Base-by-base conservation (phyloP, 2,797 vertebrate species). In the Chloroceryle inda region DNA sequence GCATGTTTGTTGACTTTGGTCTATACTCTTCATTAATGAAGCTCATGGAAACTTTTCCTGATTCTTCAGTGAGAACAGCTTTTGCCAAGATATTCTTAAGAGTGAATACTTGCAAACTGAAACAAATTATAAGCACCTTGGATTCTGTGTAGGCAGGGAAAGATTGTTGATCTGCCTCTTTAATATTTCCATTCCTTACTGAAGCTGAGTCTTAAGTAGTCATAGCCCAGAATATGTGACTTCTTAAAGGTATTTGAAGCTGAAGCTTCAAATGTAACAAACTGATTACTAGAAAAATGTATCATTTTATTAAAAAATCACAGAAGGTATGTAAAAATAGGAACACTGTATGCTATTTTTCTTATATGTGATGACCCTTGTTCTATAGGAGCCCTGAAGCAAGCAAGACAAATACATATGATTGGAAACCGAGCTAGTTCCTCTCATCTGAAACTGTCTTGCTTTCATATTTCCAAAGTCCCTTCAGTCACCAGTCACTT, bases 1-100 rank as follows among this genome's bases (percentile, higher is more conserved):
- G 38, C 24, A 5, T 83, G 52, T 92, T 94, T 95, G 69, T 85
- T 92, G 91, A 87, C 67, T 79, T 88, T 76, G 56, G 55, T 91
- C 53, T 94, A 13, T 81, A 24, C 55, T 87, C 13, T 78, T 95
- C 50, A 45, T 72, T 94, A 94, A 55, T 63, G 62, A 74, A 92
- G 44, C 40, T 45, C 40, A 9, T 53, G 52, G 69, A 95, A 88
- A 87, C 64, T 72, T 80, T 61, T 55, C 31, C 31, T 62, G 33
- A 61, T 84, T 55, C 56, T 86, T 88, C 33, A 67, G 55, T 61
- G 73, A 78, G 37, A 84, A 35, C 4, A 53, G 45, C 29, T 74
- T 86, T 92, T 78, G 40, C 59, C 0, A 8, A 56, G 47, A 37
- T 86, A 58, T 29, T 85, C 37, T 52, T 45, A 75, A 80, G 40